Evolutionary conservation across 1,140 invertebrate species (phyloP), one percentile per base, ranked within the genome.

Genomic region (Cotesia vestalis): DNA sequence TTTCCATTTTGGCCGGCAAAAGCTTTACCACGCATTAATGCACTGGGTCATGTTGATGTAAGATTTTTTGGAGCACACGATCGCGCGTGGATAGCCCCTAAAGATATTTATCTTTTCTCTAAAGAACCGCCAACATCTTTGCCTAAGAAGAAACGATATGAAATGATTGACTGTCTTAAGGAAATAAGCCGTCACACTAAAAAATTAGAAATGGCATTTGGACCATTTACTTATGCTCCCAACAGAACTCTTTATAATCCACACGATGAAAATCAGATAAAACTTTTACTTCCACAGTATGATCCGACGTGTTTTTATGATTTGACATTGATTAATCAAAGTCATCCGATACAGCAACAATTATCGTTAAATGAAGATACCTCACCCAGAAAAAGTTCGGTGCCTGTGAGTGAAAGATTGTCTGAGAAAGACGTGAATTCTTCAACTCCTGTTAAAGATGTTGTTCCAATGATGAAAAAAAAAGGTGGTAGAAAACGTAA

Each of bases 1-100:
- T 98, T 96, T 80, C 96, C 96, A 2, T 96, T 93, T 85, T 98
- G 96, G 96, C 96, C 96, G 0, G 95, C 95, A 0, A 98, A 98
- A 88, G 94, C 92, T 0, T 93, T 97, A 91, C 89, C 91, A 4
- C 88, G 92, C 35, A 84, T 90, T 11, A 93, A 92, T 76, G 87
- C 89, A 36, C 88, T 91, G 64, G 91, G 92, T 0, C 87, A 91
- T 68, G 93, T 97, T 0, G 96, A 98, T 85, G 95, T 97, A 6
- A 86, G 96, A 12, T 98, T 98, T 86, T 98, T 98, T 86, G 96
- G 96, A 4, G 94, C 94, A 59, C 96, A 98, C 86, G 95, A 98
- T 87, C 91, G 94, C 76, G 95, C 96, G 3, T 96, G 95, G 94
- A 93, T 98, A 9, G 91, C 94, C 0, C 88, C 91, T 0, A 92